Base-by-base conservation (phyloP, 2,113 vertebrate genomes). In the Megatriorchis doriae region DNA sequence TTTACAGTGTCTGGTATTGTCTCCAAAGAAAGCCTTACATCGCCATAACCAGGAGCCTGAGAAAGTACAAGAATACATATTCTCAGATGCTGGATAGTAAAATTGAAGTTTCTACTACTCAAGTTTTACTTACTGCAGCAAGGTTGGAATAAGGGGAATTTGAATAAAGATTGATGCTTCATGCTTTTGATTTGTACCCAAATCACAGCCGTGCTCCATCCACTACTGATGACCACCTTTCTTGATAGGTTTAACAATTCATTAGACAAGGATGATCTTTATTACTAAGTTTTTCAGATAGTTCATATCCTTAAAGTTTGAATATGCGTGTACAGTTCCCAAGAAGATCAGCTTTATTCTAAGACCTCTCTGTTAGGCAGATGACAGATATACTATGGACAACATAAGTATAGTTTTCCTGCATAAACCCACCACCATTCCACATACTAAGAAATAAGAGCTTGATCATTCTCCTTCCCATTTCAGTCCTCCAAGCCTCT, bases 1-100 rank as follows among this genome's bases (percentile, higher is more conserved):
- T 98, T 99, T 36, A 99, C 99, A 0, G 99, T 99, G 96, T 99
- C 99, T 68, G 99, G 99, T 95, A 99, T 99, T 87, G 98, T 97
- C 96, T 99, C 99, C 94, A 99, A 85, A n/a, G 99, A 99, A 87
- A 99, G 98, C 85, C 99, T 97, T 86, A 99, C 99, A 48, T 99
- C 99, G 7, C 99, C 99, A 6, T 99, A 99, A 38, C 99, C 99
- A 40, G 99, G 99, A 97, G 99, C 99, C 99, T 99, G 93, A 21
- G 77, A 94, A 91, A 59, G 85, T 71, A 94, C 7, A 96, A 93
- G 45, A 93, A 86, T 5, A 5, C 20, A 21, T 70, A 66, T 56
- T 86, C 59, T 90, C 17, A 94, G 38, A 73, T 38, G 7, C 11
- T 74, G 38, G 11, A 62, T 7, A 67, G 16, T 14, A 42, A 88